A percentile compares a stretch with the other conserved stretches of the same genome.
Evolutionary conservation across 2,113 vertebrate genomes (phyloP).

Genomic region (Corythaeola cristata): DNA sequence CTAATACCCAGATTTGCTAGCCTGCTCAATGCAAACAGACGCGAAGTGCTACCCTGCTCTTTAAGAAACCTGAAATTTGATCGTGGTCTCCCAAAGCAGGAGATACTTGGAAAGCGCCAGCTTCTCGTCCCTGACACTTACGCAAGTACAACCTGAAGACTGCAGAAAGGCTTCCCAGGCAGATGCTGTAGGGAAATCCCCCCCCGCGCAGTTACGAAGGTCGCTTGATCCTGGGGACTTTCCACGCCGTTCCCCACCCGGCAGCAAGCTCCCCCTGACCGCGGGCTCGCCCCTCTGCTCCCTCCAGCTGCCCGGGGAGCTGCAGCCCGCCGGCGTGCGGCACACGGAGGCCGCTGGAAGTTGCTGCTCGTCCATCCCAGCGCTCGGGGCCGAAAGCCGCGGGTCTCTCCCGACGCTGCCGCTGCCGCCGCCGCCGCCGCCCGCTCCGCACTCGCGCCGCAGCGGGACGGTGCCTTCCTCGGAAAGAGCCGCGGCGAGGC

Average conservation of each 20-base stretch:
- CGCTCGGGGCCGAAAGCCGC: neutral
- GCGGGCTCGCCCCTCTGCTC: neutral
- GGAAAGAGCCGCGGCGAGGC: neutral
- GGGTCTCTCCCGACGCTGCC: neutral
- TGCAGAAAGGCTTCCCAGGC: rapidly evolving
- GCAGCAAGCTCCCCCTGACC: neutral
- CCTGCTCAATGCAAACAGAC: rapidly evolving
- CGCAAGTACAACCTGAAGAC: rapidly evolving
- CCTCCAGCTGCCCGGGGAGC: neutral
- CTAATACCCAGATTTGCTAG: neutral
- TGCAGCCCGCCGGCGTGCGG: no score
- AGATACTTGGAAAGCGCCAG: neutral
- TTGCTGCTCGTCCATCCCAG: neutral
- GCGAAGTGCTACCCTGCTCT: neutral
- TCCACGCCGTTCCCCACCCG: neutral
- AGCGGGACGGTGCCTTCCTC: neutral
- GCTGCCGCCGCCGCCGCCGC: no score
- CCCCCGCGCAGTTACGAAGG: rapidly evolving
- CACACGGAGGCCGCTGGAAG: neutral
- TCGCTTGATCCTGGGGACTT: neutral
- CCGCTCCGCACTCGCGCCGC: neutral
- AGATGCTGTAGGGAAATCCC: rapidly evolving
- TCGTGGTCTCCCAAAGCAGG: neutral
- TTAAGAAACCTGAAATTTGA: neutral
- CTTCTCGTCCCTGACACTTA: neutral